Evolutionary conservation across 92 coral and sea anemone genomes (phyloP).

Genomic region (Bergia puertoricense): DNA sequence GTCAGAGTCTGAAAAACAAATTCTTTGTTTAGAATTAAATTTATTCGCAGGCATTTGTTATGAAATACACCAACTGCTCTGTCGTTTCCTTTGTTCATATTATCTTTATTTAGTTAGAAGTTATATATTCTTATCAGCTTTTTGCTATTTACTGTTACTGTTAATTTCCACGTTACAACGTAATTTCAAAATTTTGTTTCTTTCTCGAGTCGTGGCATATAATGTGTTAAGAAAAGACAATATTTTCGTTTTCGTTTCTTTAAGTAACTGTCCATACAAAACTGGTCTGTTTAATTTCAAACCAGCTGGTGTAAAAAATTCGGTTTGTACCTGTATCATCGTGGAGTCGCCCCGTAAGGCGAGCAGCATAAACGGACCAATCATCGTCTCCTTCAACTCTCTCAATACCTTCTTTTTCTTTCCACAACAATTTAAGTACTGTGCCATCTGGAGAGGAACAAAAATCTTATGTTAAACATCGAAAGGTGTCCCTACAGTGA

Average conservation of each 20-base stretch:
- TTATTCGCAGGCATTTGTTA: no score
- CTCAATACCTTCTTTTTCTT: constrained; percentile 84
- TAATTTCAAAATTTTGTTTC: background rate
- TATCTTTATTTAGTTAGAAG: no score
- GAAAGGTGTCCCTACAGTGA: background rate
- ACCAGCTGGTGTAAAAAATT: background rate
- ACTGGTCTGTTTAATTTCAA: background rate
- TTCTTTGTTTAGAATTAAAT: background rate
- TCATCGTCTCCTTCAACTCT: constrained; percentile 89
- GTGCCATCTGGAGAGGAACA: constrained; percentile 67
- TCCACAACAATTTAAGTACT: constrained; percentile 88
- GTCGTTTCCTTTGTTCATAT: no score
- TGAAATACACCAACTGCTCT: no score
- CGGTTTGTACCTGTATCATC: constrained; percentile 76
- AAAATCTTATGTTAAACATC: background rate
- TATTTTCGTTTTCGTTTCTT: no score
- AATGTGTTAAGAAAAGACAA: no score
- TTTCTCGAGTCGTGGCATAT: no score
- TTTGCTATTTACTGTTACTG: background rate
- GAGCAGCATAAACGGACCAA: constrained; percentile 93
- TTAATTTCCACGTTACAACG: background rate
- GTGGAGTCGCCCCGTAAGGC: constrained; percentile 91
- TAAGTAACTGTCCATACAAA: background rate
- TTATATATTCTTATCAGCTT: background rate
- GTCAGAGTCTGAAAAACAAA: constrained; percentile 71